These are phyloP conservation scores for Mermis nigrescens DNA, from an alignment of 2,888 invertebrate species.

Conservation along the genomic window DNA sequence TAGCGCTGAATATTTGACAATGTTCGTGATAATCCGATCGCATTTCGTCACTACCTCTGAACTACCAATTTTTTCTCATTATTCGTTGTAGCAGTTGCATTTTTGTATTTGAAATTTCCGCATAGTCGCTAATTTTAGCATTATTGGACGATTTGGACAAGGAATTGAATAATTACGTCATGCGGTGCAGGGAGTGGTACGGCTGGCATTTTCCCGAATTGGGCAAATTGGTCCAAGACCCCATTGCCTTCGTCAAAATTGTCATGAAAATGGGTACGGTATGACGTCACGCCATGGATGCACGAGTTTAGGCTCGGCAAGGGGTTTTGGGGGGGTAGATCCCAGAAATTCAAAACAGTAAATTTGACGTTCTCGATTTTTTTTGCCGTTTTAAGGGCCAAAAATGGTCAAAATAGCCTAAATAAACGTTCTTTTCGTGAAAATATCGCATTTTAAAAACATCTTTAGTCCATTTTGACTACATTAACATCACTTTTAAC, in stretches of 20 bases:
- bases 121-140: slow-evolving; percentile 43
- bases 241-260: slow-evolving; percentile 60
- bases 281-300: no score
- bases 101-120: neutral
- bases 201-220: slow-evolving; percentile 99
- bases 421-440: no score
- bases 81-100: neutral
- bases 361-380: no score
- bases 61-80: neutral
- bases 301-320: no score
- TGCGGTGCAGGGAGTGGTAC: slow-evolving; percentile 85
- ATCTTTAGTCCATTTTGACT: no score
- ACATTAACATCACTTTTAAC: no score
- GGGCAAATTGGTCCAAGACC: slow-evolving; percentile 74
- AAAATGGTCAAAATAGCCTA: no score
- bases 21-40: neutral
- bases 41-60: neutral
- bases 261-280: slow-evolving; percentile 33
- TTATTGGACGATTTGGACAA: slow-evolving; percentile 91
- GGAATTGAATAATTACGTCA: slow-evolving; percentile 90
- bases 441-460: no score
- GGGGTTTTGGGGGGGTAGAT: no score
- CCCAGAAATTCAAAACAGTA: no score
- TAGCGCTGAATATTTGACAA: neutral
- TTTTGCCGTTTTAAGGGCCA: no score